A percentile compares a stretch with the other conserved stretches of the same genome.
These are phyloP conservation scores for Nannoperca australis DNA, from an alignment of 2,797 vertebrate genomes.

Conservation along the genomic window DNA sequence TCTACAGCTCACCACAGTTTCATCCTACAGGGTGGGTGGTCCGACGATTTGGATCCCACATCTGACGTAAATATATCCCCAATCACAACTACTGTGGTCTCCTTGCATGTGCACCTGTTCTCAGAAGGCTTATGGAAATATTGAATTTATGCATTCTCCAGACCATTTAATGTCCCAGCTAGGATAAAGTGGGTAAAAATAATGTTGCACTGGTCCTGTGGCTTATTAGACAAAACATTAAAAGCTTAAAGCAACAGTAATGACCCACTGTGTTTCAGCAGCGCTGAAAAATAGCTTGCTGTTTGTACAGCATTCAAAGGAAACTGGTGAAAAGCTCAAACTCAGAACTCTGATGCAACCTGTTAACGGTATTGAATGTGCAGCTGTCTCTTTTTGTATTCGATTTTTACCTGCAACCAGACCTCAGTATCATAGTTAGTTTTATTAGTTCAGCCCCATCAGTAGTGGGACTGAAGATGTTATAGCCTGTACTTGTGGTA, in stretches of 20 bases:
- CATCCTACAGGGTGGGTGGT: slow-evolving; percentile 21
- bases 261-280: background rate
- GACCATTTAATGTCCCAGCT: background rate
- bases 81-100: slow-evolving; percentile 35
- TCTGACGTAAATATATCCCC: slow-evolving; percentile 37
- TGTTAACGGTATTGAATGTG: background rate
- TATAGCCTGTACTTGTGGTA: background rate
- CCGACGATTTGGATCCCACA: slow-evolving; percentile 37
- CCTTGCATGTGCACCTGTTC: slow-evolving; percentile 39
- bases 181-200: slow-evolving; percentile 6
- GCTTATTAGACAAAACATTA: slow-evolving; percentile 22
- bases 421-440: background rate
- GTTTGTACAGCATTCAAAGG: background rate
- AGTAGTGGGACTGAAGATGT: background rate
- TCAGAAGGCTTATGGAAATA: slow-evolving; percentile 15
- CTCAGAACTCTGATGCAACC: background rate
- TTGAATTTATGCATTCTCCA: slow-evolving; percentile 9
- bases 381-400: background rate
- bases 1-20: slow-evolving; percentile 22
- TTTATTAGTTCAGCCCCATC: background rate
- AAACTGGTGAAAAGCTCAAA: background rate
- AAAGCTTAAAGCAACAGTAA: background rate
- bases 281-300: background rate
- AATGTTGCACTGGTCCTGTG: background rate
- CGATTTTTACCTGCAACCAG: background rate